phyloP scores from a whole-genome alignment of 2,888 invertebrate species.

The Morinoia aosen region DNA sequence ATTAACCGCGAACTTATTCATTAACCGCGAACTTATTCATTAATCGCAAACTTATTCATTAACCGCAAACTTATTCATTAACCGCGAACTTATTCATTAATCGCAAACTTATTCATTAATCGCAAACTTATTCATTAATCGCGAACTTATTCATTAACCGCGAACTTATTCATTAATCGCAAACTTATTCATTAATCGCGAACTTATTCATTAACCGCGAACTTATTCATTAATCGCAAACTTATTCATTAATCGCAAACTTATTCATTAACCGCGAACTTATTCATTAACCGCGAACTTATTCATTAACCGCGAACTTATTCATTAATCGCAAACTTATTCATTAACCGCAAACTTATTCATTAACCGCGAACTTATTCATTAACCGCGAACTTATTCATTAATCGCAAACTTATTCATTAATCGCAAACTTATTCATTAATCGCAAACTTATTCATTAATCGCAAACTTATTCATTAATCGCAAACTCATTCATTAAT shows the following conservation, averaged over 20 bases:
- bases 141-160: background rate
- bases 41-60: background rate
- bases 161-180: background rate
- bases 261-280: background rate
- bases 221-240: no score
- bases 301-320: background rate
- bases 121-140: background rate
- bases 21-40: background rate
- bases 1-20: background rate
- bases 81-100: no score
- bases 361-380: background rate
- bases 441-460: background rate
- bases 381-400: background rate
- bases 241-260: background rate
- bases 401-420: background rate
- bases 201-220: background rate
- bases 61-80: background rate
- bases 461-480: background rate
- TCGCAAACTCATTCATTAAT: background rate
- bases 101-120: background rate
- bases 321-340: background rate
- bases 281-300: background rate
- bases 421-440: background rate
- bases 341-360: no score
- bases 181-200: background rate